A percentile compares a stretch with the other conserved stretches of the same genome.
Evolutionary conservation across 1,140 invertebrate species (phyloP).

Genomic region (Dryas iulia): DNA sequence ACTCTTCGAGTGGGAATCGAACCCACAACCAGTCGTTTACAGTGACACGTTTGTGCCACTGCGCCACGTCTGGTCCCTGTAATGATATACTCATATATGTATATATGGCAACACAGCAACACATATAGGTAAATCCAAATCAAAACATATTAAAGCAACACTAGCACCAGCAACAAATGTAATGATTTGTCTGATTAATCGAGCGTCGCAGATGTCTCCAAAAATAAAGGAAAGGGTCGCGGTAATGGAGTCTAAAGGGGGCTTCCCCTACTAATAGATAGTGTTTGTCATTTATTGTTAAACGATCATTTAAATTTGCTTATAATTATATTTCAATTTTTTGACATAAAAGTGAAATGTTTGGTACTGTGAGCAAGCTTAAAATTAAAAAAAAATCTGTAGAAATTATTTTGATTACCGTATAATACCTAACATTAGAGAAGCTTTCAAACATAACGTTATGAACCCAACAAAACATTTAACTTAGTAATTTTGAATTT

Average conservation of each 20-base stretch:
- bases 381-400: too few species aligned
- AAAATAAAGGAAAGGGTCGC: constrained; percentile 47
- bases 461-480: too few species aligned
- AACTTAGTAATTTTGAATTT: too few species aligned
- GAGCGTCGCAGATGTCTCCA: constrained; percentile 50
- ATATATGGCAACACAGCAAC: background rate
- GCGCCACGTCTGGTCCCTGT: too few species aligned
- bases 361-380: too few species aligned
- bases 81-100: background rate
- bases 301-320: constrained; percentile 14
- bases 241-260: constrained; percentile 36
- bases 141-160: constrained; percentile 2
- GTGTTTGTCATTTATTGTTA: constrained; percentile 17
- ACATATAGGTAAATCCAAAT: background rate
- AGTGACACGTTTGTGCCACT: too few species aligned
- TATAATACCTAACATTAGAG: too few species aligned
- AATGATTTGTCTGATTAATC: constrained; percentile 48
- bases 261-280: constrained; percentile 32
- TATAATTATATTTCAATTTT: constrained; percentile 3
- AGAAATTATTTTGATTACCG: too few species aligned
- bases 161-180: constrained; percentile 17
- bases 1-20: too few species aligned
- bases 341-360: too few species aligned
- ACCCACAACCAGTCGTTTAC: too few species aligned
- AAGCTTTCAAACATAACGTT: too few species aligned